Evolutionary conservation across 2,113 vertebrate species (phyloP).

Genomic region (Serilophus lunatus): DNA sequence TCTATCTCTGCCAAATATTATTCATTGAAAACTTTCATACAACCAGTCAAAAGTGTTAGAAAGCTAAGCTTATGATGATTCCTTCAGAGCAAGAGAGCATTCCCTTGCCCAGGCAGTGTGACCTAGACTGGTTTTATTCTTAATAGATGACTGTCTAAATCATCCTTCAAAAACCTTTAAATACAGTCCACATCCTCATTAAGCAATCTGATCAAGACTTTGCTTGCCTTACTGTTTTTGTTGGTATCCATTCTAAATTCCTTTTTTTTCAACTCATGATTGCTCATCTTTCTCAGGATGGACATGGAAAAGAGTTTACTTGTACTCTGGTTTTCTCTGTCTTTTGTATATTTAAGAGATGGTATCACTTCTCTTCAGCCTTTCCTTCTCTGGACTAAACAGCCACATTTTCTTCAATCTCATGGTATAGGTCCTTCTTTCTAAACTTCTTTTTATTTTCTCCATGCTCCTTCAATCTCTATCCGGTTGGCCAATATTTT

Average conservation of each 20-base stretch:
- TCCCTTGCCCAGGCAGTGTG: not conserved
- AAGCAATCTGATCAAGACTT: not conserved
- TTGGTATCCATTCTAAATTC: not conserved
- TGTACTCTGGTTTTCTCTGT: not conserved
- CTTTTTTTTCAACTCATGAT: not conserved
- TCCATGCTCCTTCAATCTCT: rapidly evolving
- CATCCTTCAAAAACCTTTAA: not conserved
- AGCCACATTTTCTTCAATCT: not conserved
- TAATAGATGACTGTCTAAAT: not conserved
- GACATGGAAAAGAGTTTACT: not conserved
- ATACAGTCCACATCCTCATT: not conserved
- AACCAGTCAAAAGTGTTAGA: not conserved
- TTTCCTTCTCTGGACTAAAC: not conserved
- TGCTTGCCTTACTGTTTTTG: not conserved
- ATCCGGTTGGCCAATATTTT: not conserved
- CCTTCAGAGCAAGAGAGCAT: not conserved
- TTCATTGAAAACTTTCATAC: not conserved
- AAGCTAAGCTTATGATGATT: not conserved
- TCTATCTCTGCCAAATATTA: not conserved
- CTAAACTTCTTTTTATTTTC: not conserved
- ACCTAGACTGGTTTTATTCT: not conserved
- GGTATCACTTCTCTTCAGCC: not conserved
- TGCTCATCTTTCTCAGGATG: not conserved
- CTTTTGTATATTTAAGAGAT: not conserved
- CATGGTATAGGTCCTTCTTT: not conserved